A percentile compares a stretch with the other conserved stretches of the same genome.
These are phyloP conservation scores for Cottus gobio DNA, from an alignment of 2,113 vertebrate genomes.

Conservation along the genomic window DNA sequence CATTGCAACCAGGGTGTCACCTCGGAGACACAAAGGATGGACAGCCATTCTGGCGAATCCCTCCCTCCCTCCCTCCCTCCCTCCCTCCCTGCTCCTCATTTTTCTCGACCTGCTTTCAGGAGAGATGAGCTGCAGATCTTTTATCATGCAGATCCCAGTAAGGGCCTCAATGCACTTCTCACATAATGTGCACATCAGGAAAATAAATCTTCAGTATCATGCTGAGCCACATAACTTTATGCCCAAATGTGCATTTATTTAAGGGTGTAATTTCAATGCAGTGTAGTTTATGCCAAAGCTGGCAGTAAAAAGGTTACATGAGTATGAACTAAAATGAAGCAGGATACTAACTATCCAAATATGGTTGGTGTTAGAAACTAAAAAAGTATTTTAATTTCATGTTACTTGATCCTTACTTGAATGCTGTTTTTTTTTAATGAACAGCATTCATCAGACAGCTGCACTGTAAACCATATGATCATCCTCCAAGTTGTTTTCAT, in stretches of 20 bases:
- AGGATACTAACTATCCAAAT: too few relatives aligned
- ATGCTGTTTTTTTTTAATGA: too few relatives aligned
- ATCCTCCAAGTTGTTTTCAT: too few relatives aligned
- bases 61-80: background rate
- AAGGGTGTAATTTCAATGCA: too few relatives aligned
- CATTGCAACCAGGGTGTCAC: slow-evolving; percentile 48
- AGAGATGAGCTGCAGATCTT: slow-evolving; percentile 21
- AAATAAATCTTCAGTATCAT: background rate
- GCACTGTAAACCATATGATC: too few relatives aligned
- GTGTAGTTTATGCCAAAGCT: too few relatives aligned
- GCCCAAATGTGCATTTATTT: background rate
- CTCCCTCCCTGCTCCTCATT: background rate
- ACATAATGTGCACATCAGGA: slow-evolving; percentile 10
- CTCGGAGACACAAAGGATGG: slow-evolving; percentile 44
- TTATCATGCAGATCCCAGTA: slow-evolving; percentile 35
- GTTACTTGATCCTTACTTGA: too few relatives aligned
- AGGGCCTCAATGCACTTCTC: slow-evolving; percentile 10
- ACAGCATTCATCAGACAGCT: too few relatives aligned
- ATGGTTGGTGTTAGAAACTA: too few relatives aligned
- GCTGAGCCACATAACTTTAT: background rate
- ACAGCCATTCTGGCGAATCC: slow-evolving; percentile 31
- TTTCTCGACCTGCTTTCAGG: slow-evolving; percentile 6
- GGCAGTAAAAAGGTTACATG: too few relatives aligned
- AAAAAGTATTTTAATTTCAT: too few relatives aligned
- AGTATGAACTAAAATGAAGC: too few relatives aligned